Base-by-base conservation (phyloP, 1,140 invertebrate genomes). In the Eulimnadia texana region DNA sequence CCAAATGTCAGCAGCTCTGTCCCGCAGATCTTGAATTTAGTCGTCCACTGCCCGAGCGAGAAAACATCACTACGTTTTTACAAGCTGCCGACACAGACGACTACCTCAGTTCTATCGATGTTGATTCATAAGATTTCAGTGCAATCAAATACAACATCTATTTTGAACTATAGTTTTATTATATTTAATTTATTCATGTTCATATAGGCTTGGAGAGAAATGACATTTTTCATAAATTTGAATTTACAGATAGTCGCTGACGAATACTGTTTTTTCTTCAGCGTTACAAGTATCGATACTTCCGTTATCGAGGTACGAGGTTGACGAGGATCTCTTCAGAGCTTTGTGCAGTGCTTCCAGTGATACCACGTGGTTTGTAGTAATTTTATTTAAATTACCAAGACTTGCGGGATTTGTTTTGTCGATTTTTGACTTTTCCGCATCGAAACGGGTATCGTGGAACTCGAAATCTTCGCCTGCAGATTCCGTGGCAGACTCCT, bases 381-480 rank as follows among this genome's bases (percentile, higher is more conserved):
- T n/a, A n/a, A n/a, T n/a, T n/a, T n/a, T n/a, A n/a, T n/a, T n/a
- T n/a, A n/a, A n/a, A n/a, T n/a, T n/a, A n/a, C n/a, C n/a, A n/a
- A n/a, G n/a, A n/a, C n/a, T n/a, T n/a, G n/a, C n/a, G n/a, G n/a
- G n/a, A n/a, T n/a, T n/a, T n/a, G n/a, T n/a, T n/a, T n/a, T n/a
- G n/a, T n/a, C n/a, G n/a, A n/a, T n/a, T n/a, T n/a, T n/a, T n/a
- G n/a, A n/a, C n/a, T n/a, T n/a, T n/a, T n/a, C n/a, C n/a, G n/a
- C n/a, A n/a, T n/a, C n/a, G n/a, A n/a, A 60, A 3, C 67, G 52
- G 0, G 66, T 67, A 47, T 68, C 66, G 64, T 78, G 82, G 67
- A 80, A 82, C 64, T 82, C 80, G 64, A 83, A 83, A 67, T 83
- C 81, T 64, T 82, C 79, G 65, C 79, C 79, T 0, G 81, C 82